Conservation (phyloP, 2,797 vertebrate genomes). For the Pipistrellus pygmaeus region DNA sequence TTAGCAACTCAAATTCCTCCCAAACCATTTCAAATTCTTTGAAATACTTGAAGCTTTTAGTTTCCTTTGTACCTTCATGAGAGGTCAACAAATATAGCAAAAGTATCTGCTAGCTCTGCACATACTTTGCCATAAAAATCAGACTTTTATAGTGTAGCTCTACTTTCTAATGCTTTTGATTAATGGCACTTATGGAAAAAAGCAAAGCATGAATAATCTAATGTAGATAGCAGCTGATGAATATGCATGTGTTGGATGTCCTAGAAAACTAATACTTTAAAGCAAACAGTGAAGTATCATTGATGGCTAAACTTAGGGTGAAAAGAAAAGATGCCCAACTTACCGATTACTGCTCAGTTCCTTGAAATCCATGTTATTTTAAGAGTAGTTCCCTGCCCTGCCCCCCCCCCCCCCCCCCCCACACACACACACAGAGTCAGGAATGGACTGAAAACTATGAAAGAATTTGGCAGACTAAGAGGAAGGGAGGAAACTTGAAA, state of each 20-base stretch:
- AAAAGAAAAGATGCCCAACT: constrained; percentile 34
- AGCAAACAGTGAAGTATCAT: not conserved
- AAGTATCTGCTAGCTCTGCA: constrained; percentile 26
- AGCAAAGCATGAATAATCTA: constrained; percentile 70
- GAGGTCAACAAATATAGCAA: constrained; percentile 53
- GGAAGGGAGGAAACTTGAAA: not conserved
- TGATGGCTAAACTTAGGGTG: constrained; percentile 32
- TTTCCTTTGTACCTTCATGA: constrained; percentile 66
- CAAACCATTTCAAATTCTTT: constrained; percentile 68
- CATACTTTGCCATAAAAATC: constrained; percentile 12
- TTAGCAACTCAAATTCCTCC: constrained; percentile 74
- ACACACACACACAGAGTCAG: not conserved
- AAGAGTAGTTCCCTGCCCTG: too few relatives aligned
- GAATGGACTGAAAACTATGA: not conserved
- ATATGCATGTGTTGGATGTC: constrained; percentile 74
- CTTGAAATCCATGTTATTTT: constrained; percentile 23
- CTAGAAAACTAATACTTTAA: constrained; percentile 70
- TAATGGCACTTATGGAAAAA: constrained; percentile 60
- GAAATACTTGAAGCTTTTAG: constrained; percentile 40
- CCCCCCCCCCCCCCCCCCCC: not conserved
- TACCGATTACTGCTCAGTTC: constrained; percentile 11
- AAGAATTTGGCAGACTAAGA: not conserved
- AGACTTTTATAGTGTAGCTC: constrained; percentile 25
- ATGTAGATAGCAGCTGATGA: constrained; percentile 67
- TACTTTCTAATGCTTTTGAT: constrained; percentile 50